A percentile compares a stretch with the other conserved stretches of the same genome.
Conservation (phyloP, 2,888 invertebrate species). For the Epiblema foenella region DNA sequence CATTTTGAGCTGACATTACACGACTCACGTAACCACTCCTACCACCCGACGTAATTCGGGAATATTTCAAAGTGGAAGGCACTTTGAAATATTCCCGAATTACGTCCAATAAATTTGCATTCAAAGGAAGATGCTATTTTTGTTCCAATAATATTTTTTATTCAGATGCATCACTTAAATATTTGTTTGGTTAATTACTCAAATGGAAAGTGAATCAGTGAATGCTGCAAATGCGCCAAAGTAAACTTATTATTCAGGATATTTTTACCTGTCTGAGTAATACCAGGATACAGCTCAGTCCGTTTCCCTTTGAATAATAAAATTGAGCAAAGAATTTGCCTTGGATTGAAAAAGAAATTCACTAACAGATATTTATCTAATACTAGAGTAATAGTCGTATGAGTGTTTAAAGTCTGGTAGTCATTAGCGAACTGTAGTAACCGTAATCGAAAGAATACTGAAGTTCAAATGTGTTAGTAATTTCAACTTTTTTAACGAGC, state of each 20-base stretch:
- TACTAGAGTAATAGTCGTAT: neutral
- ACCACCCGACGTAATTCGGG: no score
- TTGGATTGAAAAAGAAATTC: neutral
- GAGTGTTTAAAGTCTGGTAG: no score
- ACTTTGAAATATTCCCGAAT: no score
- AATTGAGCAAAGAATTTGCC: slow-evolving; percentile 9
- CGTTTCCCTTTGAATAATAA: neutral
- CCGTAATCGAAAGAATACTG: no score
- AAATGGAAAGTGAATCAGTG: neutral
- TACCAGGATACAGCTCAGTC: neutral
- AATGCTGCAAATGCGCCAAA: slow-evolving; percentile 1
- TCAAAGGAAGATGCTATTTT: neutral
- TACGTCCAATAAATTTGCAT: neutral
- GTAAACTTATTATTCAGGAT: slow-evolving; percentile 13
- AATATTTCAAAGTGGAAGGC: no score
- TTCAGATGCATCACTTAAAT: neutral
- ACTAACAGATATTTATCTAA: neutral
- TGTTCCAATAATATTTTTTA: neutral
- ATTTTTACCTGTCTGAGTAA: neutral
- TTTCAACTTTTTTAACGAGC: no score
- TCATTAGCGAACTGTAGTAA: no score
- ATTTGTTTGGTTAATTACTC: slow-evolving; percentile 1
- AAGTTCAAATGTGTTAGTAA: no score
- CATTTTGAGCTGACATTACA: no score
- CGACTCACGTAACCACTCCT: no score